Evolutionary conservation across 2,888 invertebrate species (phyloP).

Genomic region (Lathronympha strigana): DNA sequence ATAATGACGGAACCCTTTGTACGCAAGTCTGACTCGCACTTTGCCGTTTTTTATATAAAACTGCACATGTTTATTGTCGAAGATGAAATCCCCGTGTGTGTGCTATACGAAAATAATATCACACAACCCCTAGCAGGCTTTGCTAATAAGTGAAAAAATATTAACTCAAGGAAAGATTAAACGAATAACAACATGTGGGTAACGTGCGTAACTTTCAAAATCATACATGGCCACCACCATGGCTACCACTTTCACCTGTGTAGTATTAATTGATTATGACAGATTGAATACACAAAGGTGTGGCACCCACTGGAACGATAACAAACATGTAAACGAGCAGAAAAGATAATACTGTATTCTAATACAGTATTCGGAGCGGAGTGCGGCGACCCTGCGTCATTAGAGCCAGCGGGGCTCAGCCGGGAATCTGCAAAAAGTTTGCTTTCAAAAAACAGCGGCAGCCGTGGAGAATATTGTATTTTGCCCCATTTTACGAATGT

Average conservation of each 20-base stretch:
- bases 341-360: conserved; percentile 41
- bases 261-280: background rate
- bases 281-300: background rate
- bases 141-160: no score
- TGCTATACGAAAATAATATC: no score
- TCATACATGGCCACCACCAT: no score
- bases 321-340: conserved; percentile 52
- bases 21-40: no score
- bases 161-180: no score
- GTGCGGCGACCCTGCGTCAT: conserved; percentile 46
- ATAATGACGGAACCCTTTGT: no score
- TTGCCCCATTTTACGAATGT: background rate
- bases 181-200: no score
- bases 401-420: conserved; percentile 48
- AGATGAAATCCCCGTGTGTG: no score
- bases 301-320: background rate
- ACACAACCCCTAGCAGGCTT: no score
- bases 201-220: no score
- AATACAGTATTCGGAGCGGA: conserved; percentile 56
- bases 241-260: background rate
- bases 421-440: conserved; percentile 62
- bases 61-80: no score
- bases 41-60: no score
- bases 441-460: conserved; percentile 50
- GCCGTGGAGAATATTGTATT: conserved; percentile 47